A percentile compares a stretch with the other conserved stretches of the same genome.
Evolutionary conservation across 2,888 invertebrate genomes (phyloP).

Genomic region (Lepidocyrtoides sp.): DNA sequence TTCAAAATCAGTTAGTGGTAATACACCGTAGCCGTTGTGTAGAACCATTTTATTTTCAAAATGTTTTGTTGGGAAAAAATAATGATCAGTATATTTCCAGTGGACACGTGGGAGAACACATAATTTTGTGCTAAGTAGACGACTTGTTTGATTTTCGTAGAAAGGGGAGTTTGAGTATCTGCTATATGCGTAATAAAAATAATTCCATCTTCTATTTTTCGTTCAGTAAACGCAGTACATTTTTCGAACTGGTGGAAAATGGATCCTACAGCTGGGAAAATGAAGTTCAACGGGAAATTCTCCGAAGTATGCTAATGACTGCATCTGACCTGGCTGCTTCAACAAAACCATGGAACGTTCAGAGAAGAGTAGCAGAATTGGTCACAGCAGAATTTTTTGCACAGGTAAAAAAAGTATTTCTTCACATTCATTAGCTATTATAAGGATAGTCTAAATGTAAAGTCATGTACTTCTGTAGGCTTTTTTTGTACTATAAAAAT

Average conservation of each 20-base stretch:
- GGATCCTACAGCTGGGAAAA: conserved; percentile 87
- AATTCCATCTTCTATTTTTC: conserved; percentile 10
- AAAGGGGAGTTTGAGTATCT: too few relatives aligned
- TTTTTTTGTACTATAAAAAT: too few relatives aligned
- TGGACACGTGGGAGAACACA: too few relatives aligned
- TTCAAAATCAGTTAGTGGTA: too few relatives aligned
- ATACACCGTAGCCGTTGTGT: too few relatives aligned
- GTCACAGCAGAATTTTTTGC: conserved; percentile 97
- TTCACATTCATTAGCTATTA: background rate
- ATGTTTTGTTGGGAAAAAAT: too few relatives aligned
- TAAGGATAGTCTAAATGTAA: background rate
- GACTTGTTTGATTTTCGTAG: too few relatives aligned
- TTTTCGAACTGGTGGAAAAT: conserved; percentile 87
- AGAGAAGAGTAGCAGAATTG: conserved; percentile 92
- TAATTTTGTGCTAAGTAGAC: too few relatives aligned
- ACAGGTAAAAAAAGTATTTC: conserved; percentile 87
- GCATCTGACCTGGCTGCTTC: conserved; percentile 89
- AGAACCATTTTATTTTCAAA: too few relatives aligned
- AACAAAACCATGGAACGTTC: conserved; percentile 89
- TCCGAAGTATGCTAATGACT: conserved; percentile 88
- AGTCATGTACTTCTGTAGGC: background rate
- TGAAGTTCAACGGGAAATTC: conserved; percentile 87
- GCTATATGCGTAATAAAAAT: background rate
- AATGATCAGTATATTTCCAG: too few relatives aligned
- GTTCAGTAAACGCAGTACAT: conserved; percentile 86